Evolutionary conservation across 2,797 vertebrate species (phyloP).

Genomic region (Molossus molossus): DNA sequence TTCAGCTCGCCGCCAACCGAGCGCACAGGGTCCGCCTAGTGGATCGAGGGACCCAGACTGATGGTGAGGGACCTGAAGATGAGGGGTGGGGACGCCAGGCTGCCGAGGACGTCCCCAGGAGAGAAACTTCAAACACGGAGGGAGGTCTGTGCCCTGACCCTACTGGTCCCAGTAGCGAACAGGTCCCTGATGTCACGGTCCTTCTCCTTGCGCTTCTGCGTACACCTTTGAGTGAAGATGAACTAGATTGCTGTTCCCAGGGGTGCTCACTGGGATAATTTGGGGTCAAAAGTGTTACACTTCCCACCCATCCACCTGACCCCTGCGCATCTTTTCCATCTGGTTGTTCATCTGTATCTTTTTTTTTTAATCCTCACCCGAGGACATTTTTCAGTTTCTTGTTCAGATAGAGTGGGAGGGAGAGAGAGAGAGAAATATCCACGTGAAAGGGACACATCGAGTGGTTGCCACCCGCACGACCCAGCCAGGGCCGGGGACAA

Average conservation of each 20-base stretch:
- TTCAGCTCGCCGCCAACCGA: constrained; percentile 76
- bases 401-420: too few species aligned
- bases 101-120: accelerated
- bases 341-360: too few species aligned
- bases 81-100: not conserved
- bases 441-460: too few species aligned
- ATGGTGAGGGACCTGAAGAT: constrained; percentile 71
- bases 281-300: not conserved
- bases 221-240: not conserved
- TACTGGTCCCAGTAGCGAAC: not conserved
- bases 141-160: not conserved
- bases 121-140: not conserved
- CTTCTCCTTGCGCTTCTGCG: not conserved
- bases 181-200: accelerated
- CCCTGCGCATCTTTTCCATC: too few species aligned
- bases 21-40: not conserved
- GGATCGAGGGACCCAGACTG: constrained; percentile 75
- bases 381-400: too few species aligned
- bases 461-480: too few species aligned
- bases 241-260: not conserved
- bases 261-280: not conserved
- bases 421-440: too few species aligned
- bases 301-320: too few species aligned
- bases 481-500: too few species aligned
- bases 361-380: too few species aligned